Percentiles rank a stretch among this genome's conserved stretches.
Evolutionary conservation across 2,888 invertebrate species (phyloP).

Genomic region (Helicoverpa assulta): DNA sequence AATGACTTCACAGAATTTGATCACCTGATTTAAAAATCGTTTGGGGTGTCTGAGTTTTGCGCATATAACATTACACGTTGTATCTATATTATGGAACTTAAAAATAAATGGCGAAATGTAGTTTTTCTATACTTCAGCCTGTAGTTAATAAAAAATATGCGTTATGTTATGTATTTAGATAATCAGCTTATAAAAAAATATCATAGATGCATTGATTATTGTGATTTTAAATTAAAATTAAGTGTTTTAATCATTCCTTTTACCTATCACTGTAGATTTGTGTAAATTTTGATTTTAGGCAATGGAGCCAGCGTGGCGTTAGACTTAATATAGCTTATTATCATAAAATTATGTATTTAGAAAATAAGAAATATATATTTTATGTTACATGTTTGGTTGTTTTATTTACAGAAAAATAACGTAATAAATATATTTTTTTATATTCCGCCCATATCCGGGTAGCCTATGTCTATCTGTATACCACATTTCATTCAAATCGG

Average conservation of each 20-base stretch:
- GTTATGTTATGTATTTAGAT: conserved; percentile 31
- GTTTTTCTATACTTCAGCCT: neutral
- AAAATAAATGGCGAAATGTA: neutral
- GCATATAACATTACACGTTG: too few species aligned
- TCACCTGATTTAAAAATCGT: too few species aligned
- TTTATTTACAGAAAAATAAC: conserved; percentile 50
- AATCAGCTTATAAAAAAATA: conserved; percentile 35
- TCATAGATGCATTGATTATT: conserved; percentile 36
- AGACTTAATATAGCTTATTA: conserved; percentile 55
- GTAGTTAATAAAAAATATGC: neutral
- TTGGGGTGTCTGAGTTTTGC: too few species aligned
- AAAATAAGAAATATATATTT: conserved; percentile 77
- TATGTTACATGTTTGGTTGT: conserved; percentile 63
- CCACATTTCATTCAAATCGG: too few species aligned
- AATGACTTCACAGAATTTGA: too few species aligned
- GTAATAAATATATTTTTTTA: neutral
- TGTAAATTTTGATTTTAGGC: conserved; percentile 21
- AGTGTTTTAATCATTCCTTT: conserved; percentile 48
- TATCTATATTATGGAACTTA: too few species aligned
- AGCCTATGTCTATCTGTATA: too few species aligned
- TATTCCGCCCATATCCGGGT: too few species aligned
- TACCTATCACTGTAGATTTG: conserved; percentile 24
- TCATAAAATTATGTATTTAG: conserved; percentile 69
- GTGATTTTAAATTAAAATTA: conserved; percentile 31
- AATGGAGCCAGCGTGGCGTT: conserved; percentile 54